These are phyloP conservation scores for Podarcis muralis DNA, from an alignment of 2,113 vertebrate genomes.

Conservation along the genomic window DNA sequence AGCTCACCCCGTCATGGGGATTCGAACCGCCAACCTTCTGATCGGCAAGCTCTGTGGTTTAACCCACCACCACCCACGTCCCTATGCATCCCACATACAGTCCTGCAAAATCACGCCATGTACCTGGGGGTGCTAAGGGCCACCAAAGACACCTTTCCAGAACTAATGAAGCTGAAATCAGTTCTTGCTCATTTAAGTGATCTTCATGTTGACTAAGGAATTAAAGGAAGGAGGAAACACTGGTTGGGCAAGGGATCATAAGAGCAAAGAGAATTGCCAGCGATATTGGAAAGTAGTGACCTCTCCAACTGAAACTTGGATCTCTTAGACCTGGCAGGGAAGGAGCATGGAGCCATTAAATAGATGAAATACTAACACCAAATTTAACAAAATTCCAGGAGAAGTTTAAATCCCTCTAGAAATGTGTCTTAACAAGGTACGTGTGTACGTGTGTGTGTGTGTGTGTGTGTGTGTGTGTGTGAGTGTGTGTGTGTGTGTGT, in stretches of 20 bases:
- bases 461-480: neutral
- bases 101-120: neutral
- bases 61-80: no score
- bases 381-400: neutral
- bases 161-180: slow-evolving; percentile 66
- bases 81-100: no score
- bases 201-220: slow-evolving; percentile 64
- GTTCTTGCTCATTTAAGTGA: slow-evolving; percentile 38
- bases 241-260: neutral
- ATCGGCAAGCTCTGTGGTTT: no score
- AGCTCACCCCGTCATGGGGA: no score
- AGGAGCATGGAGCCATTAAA: neutral
- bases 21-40: no score
- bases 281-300: neutral
- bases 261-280: neutral
- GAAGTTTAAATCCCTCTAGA: neutral
- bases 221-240: slow-evolving; percentile 22
- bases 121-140: neutral
- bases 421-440: neutral
- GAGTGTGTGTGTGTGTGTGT: no score
- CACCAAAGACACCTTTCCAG: slow-evolving; percentile 48
- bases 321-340: neutral
- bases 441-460: no score
- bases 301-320: neutral
- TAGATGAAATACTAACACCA: neutral